phyloP scores from a whole-genome alignment of 2,888 invertebrate genomes.

The Yponomeuta malinellus region DNA sequence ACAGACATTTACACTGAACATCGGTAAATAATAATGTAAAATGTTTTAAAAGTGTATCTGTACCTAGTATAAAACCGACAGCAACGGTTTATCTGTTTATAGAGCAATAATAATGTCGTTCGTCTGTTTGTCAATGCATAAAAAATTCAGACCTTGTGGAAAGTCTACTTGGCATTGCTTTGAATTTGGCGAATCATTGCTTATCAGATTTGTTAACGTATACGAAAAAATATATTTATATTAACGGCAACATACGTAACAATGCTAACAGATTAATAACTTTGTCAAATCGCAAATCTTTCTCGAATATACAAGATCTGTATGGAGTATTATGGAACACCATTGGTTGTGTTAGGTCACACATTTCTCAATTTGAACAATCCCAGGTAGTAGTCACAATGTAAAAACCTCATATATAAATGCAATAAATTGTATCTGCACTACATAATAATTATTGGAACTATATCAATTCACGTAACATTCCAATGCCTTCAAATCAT shows the following conservation, averaged over 20 bases:
- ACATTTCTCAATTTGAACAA: not conserved
- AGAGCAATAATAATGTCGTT: too few relatives aligned
- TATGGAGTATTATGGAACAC: not conserved
- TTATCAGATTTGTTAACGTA: not conserved
- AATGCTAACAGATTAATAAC: not conserved
- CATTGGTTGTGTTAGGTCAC: not conserved
- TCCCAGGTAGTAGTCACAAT: not conserved
- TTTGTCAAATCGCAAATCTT: not conserved
- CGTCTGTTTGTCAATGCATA: too few relatives aligned
- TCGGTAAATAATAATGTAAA: too few relatives aligned
- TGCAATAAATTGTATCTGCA: not conserved
- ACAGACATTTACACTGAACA: too few relatives aligned
- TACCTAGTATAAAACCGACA: too few relatives aligned
- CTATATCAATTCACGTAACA: not conserved
- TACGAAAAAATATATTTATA: not conserved
- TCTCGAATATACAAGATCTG: not conserved
- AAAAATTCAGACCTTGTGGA: too few relatives aligned
- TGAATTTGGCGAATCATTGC: not conserved
- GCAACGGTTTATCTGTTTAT: too few relatives aligned
- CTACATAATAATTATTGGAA: not conserved
- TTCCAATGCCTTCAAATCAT: not conserved
- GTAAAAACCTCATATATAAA: not conserved
- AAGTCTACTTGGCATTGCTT: not conserved
- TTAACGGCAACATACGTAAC: not conserved
- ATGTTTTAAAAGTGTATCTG: too few relatives aligned